phyloP scores from a whole-genome alignment of 2,797 vertebrate species.

The Mus spretus region DNA sequence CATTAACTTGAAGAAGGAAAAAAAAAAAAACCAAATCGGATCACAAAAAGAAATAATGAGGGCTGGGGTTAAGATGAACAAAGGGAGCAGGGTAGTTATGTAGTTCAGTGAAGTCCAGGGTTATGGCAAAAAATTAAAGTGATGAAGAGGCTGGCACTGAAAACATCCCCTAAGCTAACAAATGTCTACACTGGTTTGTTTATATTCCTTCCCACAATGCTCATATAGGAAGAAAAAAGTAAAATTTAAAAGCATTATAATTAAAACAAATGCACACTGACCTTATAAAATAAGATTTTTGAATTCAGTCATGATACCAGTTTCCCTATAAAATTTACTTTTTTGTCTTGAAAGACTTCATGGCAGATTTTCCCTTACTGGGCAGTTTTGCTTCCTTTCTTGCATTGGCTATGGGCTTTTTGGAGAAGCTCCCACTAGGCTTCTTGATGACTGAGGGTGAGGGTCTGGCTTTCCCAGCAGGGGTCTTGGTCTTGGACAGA shows the following conservation, averaged over 20 bases:
- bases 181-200: constrained; percentile 83
- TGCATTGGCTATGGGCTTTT: constrained; percentile 89
- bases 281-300: constrained; percentile 84
- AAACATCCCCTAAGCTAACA: constrained; percentile 81
- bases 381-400: constrained; percentile 89
- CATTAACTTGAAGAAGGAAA: constrained; percentile 56
- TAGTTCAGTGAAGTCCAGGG: constrained; percentile 79
- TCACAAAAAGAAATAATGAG: background rate
- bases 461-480: no score
- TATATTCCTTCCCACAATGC: constrained; percentile 79
- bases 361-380: constrained; percentile 90
- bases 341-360: constrained; percentile 94
- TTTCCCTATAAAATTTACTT: constrained; percentile 90
- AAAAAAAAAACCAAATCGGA: constrained; percentile 59
- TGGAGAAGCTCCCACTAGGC: constrained; percentile 91
- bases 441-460: constrained; percentile 81
- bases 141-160: constrained; percentile 82
- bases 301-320: constrained; percentile 85
- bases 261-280: constrained; percentile 89
- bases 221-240: constrained; percentile 68
- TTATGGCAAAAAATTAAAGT: constrained; percentile 84
- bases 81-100: constrained; percentile 76
- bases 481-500: no score
- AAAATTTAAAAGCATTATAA: constrained; percentile 87
- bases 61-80: background rate